phyloP scores from a whole-genome alignment of 2,888 invertebrate genomes.

The Clepsis dumicolana region DNA sequence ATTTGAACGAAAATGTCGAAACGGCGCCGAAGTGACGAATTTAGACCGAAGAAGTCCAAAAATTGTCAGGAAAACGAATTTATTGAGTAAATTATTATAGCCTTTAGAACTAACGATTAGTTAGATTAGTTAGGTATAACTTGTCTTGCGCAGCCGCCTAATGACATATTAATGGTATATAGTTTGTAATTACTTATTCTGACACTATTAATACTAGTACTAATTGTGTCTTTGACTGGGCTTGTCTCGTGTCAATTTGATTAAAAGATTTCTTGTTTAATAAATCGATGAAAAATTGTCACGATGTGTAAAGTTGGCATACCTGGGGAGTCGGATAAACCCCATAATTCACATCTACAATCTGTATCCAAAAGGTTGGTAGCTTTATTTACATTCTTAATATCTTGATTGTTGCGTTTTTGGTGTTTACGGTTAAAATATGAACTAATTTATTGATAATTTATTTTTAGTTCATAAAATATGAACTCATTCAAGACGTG shows the following conservation, averaged over 20 bases:
- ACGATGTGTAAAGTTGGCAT: conserved; percentile 70
- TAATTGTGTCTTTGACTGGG: conserved; percentile 52
- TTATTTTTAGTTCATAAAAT: no score
- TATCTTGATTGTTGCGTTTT: neutral
- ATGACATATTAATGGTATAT: conserved; percentile 76
- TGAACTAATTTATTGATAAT: conserved; percentile 6
- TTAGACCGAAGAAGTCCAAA: no score
- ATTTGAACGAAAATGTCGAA: no score
- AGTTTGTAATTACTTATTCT: conserved; percentile 55
- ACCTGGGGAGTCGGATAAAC: conserved; percentile 46
- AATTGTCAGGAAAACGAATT: conserved; percentile 41
- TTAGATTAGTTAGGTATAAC: no score
- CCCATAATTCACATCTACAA: conserved; percentile 54
- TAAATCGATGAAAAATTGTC: conserved; percentile 42
- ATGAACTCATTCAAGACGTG: conserved; percentile 1
- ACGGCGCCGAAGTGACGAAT: no score
- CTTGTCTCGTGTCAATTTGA: conserved; percentile 54
- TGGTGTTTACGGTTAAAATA: neutral
- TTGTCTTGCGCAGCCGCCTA: conserved; percentile 56
- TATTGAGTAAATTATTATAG: conserved; percentile 65
- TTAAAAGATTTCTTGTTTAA: conserved; percentile 39
- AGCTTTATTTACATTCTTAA: neutral
- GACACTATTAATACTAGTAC: conserved; percentile 57
- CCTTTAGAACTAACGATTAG: conserved; percentile 71
- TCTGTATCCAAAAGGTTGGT: conserved; percentile 66